phyloP scores from a whole-genome alignment of 2,113 vertebrate species.

The Bubo bubo region DNA sequence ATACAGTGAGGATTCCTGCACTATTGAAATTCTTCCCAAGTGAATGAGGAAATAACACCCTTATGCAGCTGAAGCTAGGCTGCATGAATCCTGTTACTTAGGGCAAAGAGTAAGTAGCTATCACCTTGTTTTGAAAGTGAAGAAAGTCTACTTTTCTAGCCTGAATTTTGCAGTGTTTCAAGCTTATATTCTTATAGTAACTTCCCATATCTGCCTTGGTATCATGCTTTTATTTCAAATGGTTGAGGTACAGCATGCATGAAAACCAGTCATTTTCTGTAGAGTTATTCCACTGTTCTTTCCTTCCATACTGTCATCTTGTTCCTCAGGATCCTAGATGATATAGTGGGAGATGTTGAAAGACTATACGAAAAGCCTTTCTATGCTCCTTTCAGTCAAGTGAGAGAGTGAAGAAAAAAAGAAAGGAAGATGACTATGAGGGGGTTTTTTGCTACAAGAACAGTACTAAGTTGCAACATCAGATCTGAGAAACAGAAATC shows the following conservation, averaged over 20 bases:
- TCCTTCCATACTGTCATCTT: not conserved
- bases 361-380: not conserved
- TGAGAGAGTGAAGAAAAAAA: not conserved
- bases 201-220: not conserved
- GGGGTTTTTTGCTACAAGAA: not conserved
- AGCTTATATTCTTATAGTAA: not conserved
- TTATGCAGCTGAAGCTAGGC: not conserved
- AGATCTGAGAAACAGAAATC: not conserved
- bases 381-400: not conserved
- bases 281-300: not conserved
- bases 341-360: not conserved
- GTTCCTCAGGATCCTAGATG: not conserved
- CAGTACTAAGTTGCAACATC: not conserved
- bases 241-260: not conserved
- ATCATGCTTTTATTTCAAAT: not conserved
- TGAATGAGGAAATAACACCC: not conserved
- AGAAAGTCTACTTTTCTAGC: not conserved
- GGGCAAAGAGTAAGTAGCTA: not conserved
- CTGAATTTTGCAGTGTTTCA: not conserved
- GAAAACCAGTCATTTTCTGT: not conserved
- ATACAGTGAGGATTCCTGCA: not conserved
- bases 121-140: not conserved
- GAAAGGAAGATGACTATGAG: rapidly evolving
- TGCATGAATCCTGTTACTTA: not conserved
- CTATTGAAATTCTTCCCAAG: not conserved